Conservation (phyloP, 2,888 invertebrate genomes). For the Smittia aterrima region DNA sequence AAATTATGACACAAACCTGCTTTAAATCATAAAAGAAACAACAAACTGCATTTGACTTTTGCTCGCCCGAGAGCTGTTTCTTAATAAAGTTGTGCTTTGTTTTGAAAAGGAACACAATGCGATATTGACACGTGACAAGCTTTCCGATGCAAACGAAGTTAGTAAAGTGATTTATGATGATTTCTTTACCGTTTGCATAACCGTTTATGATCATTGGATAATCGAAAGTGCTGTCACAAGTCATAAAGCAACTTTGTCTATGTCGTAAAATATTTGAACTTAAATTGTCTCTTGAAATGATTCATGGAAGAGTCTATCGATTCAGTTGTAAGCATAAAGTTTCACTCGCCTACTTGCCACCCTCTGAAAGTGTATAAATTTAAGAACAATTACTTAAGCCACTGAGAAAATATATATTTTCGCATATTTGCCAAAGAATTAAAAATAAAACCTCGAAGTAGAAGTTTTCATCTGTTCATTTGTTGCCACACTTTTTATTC, state of each 20-base stretch:
- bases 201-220: too few species aligned
- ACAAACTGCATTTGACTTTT: neutral
- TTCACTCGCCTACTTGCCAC: too few species aligned
- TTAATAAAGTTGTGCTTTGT: neutral
- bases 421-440: neutral
- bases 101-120: neutral
- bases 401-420: neutral
- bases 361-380: neutral
- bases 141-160: neutral
- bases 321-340: too few species aligned
- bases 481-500: neutral
- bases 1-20: neutral
- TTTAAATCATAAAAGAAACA: neutral
- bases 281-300: too few species aligned
- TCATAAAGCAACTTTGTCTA: too few species aligned
- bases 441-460: neutral
- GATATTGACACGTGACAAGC: conserved; percentile 15
- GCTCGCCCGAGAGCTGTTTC: neutral
- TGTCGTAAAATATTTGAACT: too few species aligned
- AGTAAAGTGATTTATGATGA: conserved; percentile 6
- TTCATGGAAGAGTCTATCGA: too few species aligned
- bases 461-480: neutral
- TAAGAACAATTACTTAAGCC: neutral
- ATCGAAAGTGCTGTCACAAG: too few species aligned
- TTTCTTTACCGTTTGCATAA: conserved; percentile 16